Percentiles rank a stretch among this genome's conserved stretches.
These are phyloP conservation scores for Noctilio leporinus DNA, from an alignment of 2,113 vertebrate species.

Conservation along the genomic window DNA sequence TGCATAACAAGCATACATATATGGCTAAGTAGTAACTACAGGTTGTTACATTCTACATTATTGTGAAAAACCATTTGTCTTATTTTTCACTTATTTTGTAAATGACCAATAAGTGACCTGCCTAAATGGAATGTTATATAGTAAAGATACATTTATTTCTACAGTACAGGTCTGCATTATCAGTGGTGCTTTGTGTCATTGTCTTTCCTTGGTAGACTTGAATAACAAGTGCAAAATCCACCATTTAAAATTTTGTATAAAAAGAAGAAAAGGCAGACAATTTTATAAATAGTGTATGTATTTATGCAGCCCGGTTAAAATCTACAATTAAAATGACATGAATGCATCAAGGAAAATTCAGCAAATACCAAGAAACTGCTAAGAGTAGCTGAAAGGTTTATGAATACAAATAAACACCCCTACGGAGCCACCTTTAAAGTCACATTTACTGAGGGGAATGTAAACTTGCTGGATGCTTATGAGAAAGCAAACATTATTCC, in stretches of 20 bases:
- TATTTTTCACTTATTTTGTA: not conserved
- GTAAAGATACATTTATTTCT: not conserved
- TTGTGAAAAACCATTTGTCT: not conserved
- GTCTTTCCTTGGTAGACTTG: not conserved
- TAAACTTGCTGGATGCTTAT: slow-evolving; percentile 28
- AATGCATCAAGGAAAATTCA: not conserved
- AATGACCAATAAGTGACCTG: not conserved
- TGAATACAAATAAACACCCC: slow-evolving; percentile 22
- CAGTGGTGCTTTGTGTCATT: not conserved
- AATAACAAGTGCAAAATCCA: slow-evolving; percentile 7
- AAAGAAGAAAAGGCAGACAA: not conserved
- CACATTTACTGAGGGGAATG: slow-evolving; percentile 20
- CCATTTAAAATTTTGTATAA: not conserved
- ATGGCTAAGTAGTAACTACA: not conserved
- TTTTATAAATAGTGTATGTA: not conserved
- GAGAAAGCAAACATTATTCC: slow-evolving; percentile 56
- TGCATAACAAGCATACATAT: not conserved
- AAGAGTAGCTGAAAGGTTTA: not conserved
- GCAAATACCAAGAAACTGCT: not conserved
- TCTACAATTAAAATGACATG: slow-evolving; percentile 26
- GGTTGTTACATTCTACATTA: not conserved
- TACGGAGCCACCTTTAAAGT: not conserved
- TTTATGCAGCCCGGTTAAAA: not conserved
- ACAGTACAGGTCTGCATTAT: not conserved
- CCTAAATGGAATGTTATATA: not conserved